Conservation (phyloP, 2,888 invertebrate species). For the Nezara viridula region DNA sequence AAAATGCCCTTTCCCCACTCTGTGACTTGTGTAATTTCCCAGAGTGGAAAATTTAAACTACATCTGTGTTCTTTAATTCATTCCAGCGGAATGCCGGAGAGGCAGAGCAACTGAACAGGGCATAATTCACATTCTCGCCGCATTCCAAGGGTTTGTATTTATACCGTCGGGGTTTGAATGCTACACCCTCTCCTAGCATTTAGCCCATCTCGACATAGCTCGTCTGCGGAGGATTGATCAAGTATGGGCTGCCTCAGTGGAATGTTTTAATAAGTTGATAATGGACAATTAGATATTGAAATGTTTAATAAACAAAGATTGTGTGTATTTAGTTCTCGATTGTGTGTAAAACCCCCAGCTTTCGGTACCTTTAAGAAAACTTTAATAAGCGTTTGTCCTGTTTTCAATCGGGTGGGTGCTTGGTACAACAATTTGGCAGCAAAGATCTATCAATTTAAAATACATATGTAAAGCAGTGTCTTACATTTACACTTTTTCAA, state of each 20-base stretch:
- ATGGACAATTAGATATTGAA: no score
- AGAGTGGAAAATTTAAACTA: constrained; percentile 23
- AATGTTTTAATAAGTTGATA: background rate
- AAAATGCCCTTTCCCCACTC: background rate
- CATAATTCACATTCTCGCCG: constrained; percentile 38
- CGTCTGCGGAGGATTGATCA: background rate
- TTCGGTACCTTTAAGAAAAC: no score
- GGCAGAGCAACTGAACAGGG: background rate
- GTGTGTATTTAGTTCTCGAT: no score
- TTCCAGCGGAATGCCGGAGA: constrained; percentile 27
- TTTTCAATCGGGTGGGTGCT: no score
- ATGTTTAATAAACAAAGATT: no score
- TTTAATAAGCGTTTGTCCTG: no score
- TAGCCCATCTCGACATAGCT: background rate
- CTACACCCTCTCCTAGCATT: background rate
- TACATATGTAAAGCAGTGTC: no score
- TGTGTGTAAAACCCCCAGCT: no score
- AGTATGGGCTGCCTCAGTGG: background rate
- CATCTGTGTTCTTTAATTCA: constrained; percentile 35
- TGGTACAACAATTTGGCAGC: no score
- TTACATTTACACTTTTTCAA: no score
- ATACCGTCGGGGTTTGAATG: background rate
- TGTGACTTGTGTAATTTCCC: background rate
- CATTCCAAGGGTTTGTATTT: constrained; percentile 28
- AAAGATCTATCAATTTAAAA: no score